Conservation (phyloP, 2,113 vertebrate species). For the Dermatemys mawii region DNA sequence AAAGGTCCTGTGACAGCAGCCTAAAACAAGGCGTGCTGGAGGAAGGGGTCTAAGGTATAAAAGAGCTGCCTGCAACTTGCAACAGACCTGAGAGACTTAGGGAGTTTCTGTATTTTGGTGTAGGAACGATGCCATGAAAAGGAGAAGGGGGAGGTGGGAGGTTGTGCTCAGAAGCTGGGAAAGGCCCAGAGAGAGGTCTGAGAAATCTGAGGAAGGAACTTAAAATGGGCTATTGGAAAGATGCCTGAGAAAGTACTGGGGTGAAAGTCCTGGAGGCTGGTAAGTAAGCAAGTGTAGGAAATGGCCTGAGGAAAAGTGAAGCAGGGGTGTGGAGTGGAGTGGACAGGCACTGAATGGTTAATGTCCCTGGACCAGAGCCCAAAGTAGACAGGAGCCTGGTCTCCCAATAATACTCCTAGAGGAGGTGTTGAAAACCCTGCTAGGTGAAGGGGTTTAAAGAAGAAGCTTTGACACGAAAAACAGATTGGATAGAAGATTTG, state of each 20-base stretch:
- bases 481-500: not conserved
- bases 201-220: not conserved
- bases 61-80: not conserved
- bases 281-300: not conserved
- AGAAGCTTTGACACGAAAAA: not conserved
- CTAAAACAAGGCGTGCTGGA: not conserved
- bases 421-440: not conserved
- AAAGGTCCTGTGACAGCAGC: not conserved
- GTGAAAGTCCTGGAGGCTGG: not conserved
- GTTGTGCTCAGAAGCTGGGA: not conserved
- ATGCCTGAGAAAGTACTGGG: not conserved
- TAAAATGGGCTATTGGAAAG: not conserved
- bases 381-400: not conserved
- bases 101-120: slow-evolving; percentile 19
- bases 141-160: not conserved
- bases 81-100: not conserved
- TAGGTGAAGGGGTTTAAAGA: not conserved
- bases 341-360: not conserved
- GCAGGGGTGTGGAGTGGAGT: not conserved
- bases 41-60: not conserved
- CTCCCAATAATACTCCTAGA: not conserved
- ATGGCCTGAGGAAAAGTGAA: not conserved
- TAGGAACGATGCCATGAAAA: not conserved
- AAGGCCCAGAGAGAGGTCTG: not conserved
- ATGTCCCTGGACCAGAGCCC: not conserved